A percentile compares a stretch with the other conserved stretches of the same genome.
These are phyloP conservation scores for Callyntrura guangdongensis DNA, from an alignment of 2,888 invertebrate genomes.

Conservation along the genomic window DNA sequence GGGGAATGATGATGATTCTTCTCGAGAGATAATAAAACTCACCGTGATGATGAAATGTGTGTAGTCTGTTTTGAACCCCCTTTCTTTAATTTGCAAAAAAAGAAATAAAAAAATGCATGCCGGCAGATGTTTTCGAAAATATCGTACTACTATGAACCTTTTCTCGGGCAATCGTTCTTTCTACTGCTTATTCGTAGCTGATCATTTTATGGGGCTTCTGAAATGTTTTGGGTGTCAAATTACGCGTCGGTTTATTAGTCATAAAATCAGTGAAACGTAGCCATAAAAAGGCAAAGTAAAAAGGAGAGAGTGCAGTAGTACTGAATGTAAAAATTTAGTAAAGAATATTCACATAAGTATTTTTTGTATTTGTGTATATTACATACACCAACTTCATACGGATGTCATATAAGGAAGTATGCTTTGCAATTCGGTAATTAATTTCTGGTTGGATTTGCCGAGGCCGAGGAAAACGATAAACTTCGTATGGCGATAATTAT, in stretches of 20 bases:
- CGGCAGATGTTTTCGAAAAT: neutral
- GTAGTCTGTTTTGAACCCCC: neutral
- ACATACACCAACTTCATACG: neutral
- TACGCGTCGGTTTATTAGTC: conserved; percentile 8
- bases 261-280: neutral
- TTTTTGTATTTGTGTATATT: neutral
- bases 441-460: no score
- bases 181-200: neutral
- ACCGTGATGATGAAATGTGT: no score
- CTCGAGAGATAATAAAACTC: no score
- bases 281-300: neutral
- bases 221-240: conserved; percentile 8
- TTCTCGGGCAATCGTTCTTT: neutral
- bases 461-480: no score
- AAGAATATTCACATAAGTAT: neutral
- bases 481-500: no score
- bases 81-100: neutral
- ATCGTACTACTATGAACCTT: conserved; percentile 32
- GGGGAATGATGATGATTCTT: no score
- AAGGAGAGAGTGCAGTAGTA: neutral
- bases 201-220: neutral
- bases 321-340: neutral
- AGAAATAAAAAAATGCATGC: neutral
- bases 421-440: neutral
- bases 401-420: neutral